A percentile compares a stretch with the other conserved stretches of the same genome.
phyloP scores from a whole-genome alignment of 1,140 invertebrate genomes.

The Helicoverpa armigera region DNA sequence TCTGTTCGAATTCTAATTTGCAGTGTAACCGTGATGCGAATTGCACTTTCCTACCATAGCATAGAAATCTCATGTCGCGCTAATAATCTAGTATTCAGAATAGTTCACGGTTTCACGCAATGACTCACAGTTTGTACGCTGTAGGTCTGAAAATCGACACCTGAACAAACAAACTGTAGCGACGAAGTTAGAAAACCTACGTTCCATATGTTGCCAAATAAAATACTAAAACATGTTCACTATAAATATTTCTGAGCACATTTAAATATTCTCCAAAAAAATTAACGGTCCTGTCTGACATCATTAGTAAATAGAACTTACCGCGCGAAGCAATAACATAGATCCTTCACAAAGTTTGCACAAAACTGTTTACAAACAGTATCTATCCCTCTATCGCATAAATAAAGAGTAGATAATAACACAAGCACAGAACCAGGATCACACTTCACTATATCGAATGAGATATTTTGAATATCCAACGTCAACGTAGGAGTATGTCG shows the following conservation, averaged over 20 bases:
- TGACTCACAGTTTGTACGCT: conserved; percentile 30
- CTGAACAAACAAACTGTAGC: conserved; percentile 32
- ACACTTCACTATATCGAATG: conserved; percentile 61
- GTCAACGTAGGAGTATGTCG: conserved; percentile 16
- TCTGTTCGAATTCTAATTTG: background rate
- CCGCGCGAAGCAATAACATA: conserved; percentile 56
- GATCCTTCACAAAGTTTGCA: conserved; percentile 43
- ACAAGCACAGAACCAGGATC: conserved; percentile 58
- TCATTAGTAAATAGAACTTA: conserved; percentile 53
- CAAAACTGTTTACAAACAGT: conserved; percentile 47
- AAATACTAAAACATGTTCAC: background rate
- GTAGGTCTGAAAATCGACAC: conserved; percentile 23
- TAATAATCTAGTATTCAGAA: background rate
- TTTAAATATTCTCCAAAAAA: conserved; percentile 38
- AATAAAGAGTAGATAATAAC: conserved; percentile 73
- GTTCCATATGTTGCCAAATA: background rate
- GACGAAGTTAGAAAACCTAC: background rate
- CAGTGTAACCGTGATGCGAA: conserved; percentile 8
- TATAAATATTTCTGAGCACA: background rate
- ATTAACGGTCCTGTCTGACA: conserved; percentile 52
- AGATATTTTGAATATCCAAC: conserved; percentile 47
- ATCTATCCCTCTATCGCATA: conserved; percentile 60
- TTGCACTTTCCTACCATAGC: background rate
- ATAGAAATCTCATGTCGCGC: background rate
- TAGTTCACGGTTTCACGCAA: conserved; percentile 30